Evolutionary conservation across 2,113 vertebrate genomes (phyloP).

Genomic region (Pluvianellus socialis): DNA sequence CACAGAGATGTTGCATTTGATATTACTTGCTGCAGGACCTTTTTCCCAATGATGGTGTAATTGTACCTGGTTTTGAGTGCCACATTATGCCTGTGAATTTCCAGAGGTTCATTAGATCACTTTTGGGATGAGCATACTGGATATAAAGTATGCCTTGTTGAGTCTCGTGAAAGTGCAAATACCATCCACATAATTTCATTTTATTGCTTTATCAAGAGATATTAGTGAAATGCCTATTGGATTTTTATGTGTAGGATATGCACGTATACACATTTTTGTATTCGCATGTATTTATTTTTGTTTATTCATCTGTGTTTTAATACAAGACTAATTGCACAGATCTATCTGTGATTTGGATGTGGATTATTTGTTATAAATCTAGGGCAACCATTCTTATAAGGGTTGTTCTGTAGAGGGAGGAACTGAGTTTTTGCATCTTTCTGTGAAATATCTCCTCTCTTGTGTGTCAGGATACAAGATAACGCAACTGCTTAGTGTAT

Average conservation of each 20-base stretch:
- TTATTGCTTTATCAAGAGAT: neutral
- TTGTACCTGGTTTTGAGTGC: neutral
- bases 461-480: rapidly evolving
- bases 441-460: neutral
- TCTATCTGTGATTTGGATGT: neutral
- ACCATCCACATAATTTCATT: neutral
- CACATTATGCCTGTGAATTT: neutral
- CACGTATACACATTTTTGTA: neutral
- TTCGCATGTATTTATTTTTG: neutral
- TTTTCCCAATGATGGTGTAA: neutral
- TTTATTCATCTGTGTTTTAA: neutral
- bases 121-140: neutral
- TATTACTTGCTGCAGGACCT: neutral
- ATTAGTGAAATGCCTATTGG: neutral
- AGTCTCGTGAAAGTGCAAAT: neutral
- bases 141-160: neutral
- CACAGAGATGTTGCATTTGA: neutral
- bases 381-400: neutral
- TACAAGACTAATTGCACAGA: neutral
- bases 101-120: neutral
- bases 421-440: neutral
- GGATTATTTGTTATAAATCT: neutral
- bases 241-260: neutral
- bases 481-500: neutral
- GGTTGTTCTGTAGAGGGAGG: neutral